Evolutionary conservation across 2,113 vertebrate species (phyloP), one percentile per base, ranked within the genome.

Genomic region (Rhegmatorhina hoffmannsi): DNA sequence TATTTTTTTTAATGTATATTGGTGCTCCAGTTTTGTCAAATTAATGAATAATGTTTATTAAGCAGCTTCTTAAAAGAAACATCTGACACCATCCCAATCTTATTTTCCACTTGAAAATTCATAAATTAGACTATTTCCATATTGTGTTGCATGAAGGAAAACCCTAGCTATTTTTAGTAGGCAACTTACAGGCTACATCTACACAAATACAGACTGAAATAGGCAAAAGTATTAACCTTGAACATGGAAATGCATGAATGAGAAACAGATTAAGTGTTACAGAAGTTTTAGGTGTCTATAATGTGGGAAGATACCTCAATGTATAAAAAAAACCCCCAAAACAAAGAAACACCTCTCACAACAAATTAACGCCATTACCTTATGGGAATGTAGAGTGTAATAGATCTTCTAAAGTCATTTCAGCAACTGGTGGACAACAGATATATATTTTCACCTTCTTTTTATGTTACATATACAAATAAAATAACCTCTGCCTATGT

Each of bases 271-370:
- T 75, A 44, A 50, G 14, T 85, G 9, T 62, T 67, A 38, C 8
- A 64, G 24, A 67, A 29, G 25, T 34, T 31, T 36, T 86, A 64
- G 4, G 13, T n/a, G 4, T 20, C 49, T 47, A 8, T 58, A 74
- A 53, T 31, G 8, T 43, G 21, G 5, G 5, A 78, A 81, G 19
- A 55, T 36, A 67, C 3, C 78, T 91, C 10, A 31, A 10, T 13
- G 14, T 36, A 60, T 34, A 11, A 69, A 92, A 73, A 88, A 80
- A 88, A 80, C n/a, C n/a, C n/a, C n/a, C 3, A 2, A 74, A 36
- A 3, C 3, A 81, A 86, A 13, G 1, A 56, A 81, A 17, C 17
- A 11, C 0, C 1, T 1, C 23, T 14, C 3, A 1, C 12, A 55
- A 87, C 2, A 73, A 77, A 77, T 47, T 29, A 55, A 68, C 24